Evolutionary conservation across 2,797 vertebrate genomes (phyloP), one percentile per base, ranked within the genome.

Genomic region (Parambassis ranga): DNA sequence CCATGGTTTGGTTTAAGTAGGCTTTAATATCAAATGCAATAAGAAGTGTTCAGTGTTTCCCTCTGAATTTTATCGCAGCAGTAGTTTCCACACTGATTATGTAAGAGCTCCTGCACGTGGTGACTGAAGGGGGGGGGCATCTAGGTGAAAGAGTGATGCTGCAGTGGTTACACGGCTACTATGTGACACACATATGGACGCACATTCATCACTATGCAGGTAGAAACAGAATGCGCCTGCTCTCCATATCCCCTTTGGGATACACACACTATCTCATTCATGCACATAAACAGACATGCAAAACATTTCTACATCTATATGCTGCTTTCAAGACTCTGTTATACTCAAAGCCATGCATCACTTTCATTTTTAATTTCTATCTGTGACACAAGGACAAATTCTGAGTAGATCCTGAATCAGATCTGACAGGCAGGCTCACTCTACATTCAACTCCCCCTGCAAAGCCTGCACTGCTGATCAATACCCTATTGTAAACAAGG

Each of bases 11-110:
- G n/a, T n/a, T n/a, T n/a, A n/a, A n/a, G n/a, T n/a, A n/a, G n/a
- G n/a, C n/a, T n/a, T n/a, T n/a, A n/a, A n/a, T n/a, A n/a, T n/a
- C n/a, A n/a, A n/a, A n/a, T n/a, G n/a, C n/a, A n/a, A n/a, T n/a
- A n/a, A n/a, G n/a, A 31, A 30, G n/a, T 7, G 24, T 27, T 62
- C 16, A 50, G 28, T 31, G 65, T 60, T 41, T 55, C 37, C 13
- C 14, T 2, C 11, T 11, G 3, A 30, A 52, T 70, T 72, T 70
- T 35, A 72, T 69, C 5, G 7, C 65, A 70, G 63, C 42, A 0
- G 57, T 33, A 59, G 77, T 71, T 64, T 76, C 69, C 53, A 73
- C 69, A 41, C 13, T 24, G 69, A 67, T 87, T 87, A 88, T 84
- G 64, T 81, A 88, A 83, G 82, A 77, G 43, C 60, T 46, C 31